Percentiles rank a stretch among this genome's conserved stretches.
These are phyloP conservation scores for Sebastolobus alascanus DNA, from an alignment of 2,797 vertebrate genomes.

Conservation along the genomic window DNA sequence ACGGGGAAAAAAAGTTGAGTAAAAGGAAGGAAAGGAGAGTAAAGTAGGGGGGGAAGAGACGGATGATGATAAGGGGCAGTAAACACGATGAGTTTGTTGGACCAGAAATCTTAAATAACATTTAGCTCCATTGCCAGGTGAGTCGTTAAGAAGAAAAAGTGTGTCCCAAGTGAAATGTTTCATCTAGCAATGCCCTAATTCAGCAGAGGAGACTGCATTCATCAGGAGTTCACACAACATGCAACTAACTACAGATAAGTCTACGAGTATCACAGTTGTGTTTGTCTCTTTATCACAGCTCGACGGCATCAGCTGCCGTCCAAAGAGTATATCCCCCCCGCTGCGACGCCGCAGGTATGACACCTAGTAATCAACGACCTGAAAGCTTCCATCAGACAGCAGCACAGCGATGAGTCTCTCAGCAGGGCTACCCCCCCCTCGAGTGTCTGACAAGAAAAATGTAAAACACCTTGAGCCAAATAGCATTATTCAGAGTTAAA, in stretches of 20 bases:
- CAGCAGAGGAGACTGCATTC: too few species aligned
- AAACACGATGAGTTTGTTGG: neutral
- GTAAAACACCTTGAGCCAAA: slow-evolving; percentile 29
- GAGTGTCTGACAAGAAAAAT: slow-evolving; percentile 22
- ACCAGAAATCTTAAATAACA: slow-evolving; percentile 22
- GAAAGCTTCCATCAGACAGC: slow-evolving; percentile 52
- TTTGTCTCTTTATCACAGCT: slow-evolving; percentile 12
- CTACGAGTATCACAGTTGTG: slow-evolving; percentile 3
- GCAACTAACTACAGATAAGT: neutral
- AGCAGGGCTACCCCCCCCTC: slow-evolving; percentile 15
- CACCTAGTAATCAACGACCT: slow-evolving; percentile 51
- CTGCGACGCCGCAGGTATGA: slow-evolving; percentile 48
- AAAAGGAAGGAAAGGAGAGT: neutral
- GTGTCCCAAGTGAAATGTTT: neutral
- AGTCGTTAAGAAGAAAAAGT: neutral
- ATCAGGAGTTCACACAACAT: too few species aligned
- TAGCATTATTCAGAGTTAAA: neutral
- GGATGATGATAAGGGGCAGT: slow-evolving; percentile 31
- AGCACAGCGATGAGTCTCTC: slow-evolving; percentile 29
- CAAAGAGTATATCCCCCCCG: slow-evolving; percentile 13
- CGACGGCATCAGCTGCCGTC: neutral
- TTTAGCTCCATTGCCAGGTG: neutral
- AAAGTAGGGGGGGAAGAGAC: slow-evolving; percentile 21
- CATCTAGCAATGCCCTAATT: neutral
- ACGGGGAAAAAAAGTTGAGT: neutral